Evolutionary conservation across 2,113 vertebrate species (phyloP).

Genomic region (Lamprologus callipterus): DNA sequence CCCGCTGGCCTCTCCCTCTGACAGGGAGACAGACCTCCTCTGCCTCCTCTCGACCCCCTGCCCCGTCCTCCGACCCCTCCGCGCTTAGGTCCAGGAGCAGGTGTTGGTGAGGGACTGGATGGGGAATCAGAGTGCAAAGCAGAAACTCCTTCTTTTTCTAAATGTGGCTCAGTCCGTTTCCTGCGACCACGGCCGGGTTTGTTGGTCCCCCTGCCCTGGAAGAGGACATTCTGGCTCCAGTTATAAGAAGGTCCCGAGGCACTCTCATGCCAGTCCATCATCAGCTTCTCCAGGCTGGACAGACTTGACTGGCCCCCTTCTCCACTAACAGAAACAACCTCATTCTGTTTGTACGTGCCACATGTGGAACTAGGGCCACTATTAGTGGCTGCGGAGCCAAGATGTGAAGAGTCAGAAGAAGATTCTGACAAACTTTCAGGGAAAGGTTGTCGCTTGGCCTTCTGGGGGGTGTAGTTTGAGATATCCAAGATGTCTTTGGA

Average conservation of each 20-base stretch:
- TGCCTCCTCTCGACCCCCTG: slow-evolving; percentile 76
- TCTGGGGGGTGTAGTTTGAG: slow-evolving; percentile 98
- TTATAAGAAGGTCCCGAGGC: slow-evolving; percentile 91
- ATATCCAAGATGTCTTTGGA: slow-evolving; percentile 98
- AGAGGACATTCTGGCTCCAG: slow-evolving; percentile 98
- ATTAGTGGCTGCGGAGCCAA: slow-evolving; percentile 68
- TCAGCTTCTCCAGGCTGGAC: slow-evolving; percentile 95
- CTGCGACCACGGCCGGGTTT: slow-evolving; percentile 89
- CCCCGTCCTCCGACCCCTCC: slow-evolving; percentile 83
- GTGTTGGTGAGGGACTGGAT: slow-evolving; percentile 79
- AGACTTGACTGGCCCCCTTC: slow-evolving; percentile 88
- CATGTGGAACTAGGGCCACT: slow-evolving; percentile 45
- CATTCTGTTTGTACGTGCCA: slow-evolving; percentile 76
- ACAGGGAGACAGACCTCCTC: slow-evolving; percentile 79
- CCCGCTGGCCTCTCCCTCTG: slow-evolving; percentile 84
- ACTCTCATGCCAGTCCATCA: slow-evolving; percentile 98
- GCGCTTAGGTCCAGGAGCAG: slow-evolving; percentile 81
- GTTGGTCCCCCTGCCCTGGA: slow-evolving; percentile 81
- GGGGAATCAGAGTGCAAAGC: slow-evolving; percentile 79
- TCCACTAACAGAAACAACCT: slow-evolving; percentile 70
- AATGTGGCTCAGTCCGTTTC: slow-evolving; percentile 86
- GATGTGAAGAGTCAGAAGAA: slow-evolving; percentile 94
- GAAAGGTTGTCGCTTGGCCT: slow-evolving; percentile 88
- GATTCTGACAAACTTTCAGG: slow-evolving; percentile 92
- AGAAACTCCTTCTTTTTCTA: slow-evolving; percentile 79